Conservation (phyloP, 2,888 invertebrate species). For the Polydrusus cervinus region DNA sequence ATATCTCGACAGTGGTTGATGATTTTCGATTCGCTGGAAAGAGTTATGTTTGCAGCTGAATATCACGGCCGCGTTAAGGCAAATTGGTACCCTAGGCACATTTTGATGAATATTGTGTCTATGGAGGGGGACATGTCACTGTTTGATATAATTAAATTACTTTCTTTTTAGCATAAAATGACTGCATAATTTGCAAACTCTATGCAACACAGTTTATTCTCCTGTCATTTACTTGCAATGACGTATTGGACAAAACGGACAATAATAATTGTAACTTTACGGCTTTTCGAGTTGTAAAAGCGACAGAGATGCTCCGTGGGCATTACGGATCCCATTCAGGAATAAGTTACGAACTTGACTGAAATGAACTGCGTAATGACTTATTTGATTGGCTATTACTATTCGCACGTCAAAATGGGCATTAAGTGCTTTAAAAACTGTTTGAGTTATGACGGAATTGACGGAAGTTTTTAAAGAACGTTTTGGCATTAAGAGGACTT, state of each 20-base stretch:
- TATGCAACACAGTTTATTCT: neutral
- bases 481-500: too few species aligned
- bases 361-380: conserved; percentile 36
- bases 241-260: conserved; percentile 36
- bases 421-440: conserved; percentile 18
- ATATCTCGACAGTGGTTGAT: too few species aligned
- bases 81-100: too few species aligned
- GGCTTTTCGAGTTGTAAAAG: conserved; percentile 27
- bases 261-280: conserved; percentile 32
- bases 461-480: neutral
- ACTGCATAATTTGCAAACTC: neutral
- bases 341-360: conserved; percentile 38
- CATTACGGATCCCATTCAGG: conserved; percentile 34
- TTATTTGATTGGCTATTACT: conserved; percentile 40
- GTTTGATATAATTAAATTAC: too few species aligned
- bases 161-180: too few species aligned
- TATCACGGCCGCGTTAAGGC: too few species aligned
- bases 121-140: too few species aligned
- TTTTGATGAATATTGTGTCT: too few species aligned
- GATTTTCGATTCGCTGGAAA: too few species aligned
- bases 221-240: conserved; percentile 28
- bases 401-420: conserved; percentile 9
- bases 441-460: conserved; percentile 13
- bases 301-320: conserved; percentile 36
- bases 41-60: too few species aligned